These are phyloP conservation scores for Hydrozoanthus gracilis DNA, from an alignment of 92 coral and sea anemone genomes.

Conservation along the genomic window DNA sequence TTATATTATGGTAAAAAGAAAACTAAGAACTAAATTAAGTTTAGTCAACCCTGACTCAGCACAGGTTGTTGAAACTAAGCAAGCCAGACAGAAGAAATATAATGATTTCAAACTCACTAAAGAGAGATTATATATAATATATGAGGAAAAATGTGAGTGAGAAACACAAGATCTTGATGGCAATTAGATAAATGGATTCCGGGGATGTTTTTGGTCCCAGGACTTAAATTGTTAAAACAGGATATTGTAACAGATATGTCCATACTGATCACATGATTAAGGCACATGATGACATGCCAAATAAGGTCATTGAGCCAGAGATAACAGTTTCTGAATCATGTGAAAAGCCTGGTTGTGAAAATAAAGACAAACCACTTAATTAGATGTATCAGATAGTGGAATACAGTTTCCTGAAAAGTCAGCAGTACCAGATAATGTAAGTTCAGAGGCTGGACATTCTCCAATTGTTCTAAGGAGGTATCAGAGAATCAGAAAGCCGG, in stretches of 20 bases:
- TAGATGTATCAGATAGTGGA: background rate
- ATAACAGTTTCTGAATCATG: slow-evolving; percentile 51
- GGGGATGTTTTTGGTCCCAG: slow-evolving; percentile 54
- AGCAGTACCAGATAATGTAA: slow-evolving; percentile 23
- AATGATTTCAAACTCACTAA: background rate
- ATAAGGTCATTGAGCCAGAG: slow-evolving; percentile 37
- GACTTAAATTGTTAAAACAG: slow-evolving; percentile 47
- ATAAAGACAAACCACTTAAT: background rate
- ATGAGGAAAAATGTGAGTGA: slow-evolving; percentile 26
- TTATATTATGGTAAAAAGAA: background rate
- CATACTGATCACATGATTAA: slow-evolving; percentile 58
- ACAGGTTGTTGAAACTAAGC: background rate
- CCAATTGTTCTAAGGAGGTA: slow-evolving; percentile 25
- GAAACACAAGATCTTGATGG: slow-evolving; percentile 43
- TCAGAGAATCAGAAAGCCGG: slow-evolving; percentile 47
- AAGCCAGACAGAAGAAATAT: background rate
- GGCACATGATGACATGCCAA: slow-evolving; percentile 56
- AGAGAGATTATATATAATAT: slow-evolving; percentile 1
- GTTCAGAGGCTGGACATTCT: slow-evolving; percentile 28
- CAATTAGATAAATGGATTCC: slow-evolving; percentile 42
- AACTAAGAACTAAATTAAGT: background rate
- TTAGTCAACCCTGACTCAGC: background rate
- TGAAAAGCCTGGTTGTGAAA: slow-evolving; percentile 34
- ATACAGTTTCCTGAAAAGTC: slow-evolving; percentile 36
- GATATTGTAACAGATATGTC: slow-evolving; percentile 50